Base-by-base conservation (phyloP, 37 sponge, comb jelly and placozoan species). In the Geodia barretti region DNA sequence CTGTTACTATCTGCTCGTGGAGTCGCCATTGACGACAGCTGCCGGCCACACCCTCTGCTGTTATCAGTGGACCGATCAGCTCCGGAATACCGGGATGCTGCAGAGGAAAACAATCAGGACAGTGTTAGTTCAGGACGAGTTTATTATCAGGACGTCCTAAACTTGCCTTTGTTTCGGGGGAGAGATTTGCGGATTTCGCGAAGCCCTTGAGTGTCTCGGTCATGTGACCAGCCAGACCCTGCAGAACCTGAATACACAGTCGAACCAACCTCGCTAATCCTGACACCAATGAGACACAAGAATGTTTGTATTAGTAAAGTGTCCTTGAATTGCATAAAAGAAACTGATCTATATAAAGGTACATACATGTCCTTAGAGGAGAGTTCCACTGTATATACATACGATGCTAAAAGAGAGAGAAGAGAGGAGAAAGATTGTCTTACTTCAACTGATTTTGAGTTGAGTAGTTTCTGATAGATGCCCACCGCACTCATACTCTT, bases 41-140 rank as follows among this genome's bases (percentile, higher is more conserved):
- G 32, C 67, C 25, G 59, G 75, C 89, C n/a, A 72, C 25, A 65
- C 75, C 75, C 67, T 85, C 90, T 69, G 64, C 71, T 1, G 41
- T n/a, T 4, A 79, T 41, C 4, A 93, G 65, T 1, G 87, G 72
- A 35, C 43, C 64, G 29, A 93, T 86, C 54, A 93, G 75, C 21
- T 93, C 91, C 43, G 73, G 30, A 71, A 92, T 78, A 71, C 93
- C 93, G 30, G 91, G 91, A 41, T 85, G 86, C 91, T 90, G 43
- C 4, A 58, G 39, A n/a, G 70, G 39, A 41, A 33, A 30, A 73
- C 3, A 61, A 39, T 29, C 7, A 30, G 7, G 36, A 29, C 2
- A 36, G 62, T 14, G 60, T 1, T n/a, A 32, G 62, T 37, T 3
- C 4, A 74, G 60, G 28, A 39, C 3, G 75, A 39, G 39, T n/a